These are phyloP conservation scores for Toxostoma redivivum DNA, from an alignment of 2,113 vertebrate genomes.

Conservation along the genomic window DNA sequence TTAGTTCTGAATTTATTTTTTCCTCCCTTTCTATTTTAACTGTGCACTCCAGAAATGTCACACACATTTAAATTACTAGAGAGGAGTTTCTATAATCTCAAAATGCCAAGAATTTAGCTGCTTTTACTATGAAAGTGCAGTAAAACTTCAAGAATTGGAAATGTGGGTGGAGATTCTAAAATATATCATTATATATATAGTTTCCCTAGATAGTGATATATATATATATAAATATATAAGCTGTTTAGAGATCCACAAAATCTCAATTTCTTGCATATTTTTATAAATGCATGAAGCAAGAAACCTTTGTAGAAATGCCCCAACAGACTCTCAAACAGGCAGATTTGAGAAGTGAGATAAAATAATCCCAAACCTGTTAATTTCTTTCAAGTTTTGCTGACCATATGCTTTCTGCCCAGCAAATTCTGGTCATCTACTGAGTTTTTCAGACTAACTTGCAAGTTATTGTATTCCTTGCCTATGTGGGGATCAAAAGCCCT, in stretches of 20 bases:
- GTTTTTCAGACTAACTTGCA: neutral
- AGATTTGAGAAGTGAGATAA: neutral
- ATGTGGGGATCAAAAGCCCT: neutral
- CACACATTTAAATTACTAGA: neutral
- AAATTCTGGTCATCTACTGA: neutral
- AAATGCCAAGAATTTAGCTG: neutral
- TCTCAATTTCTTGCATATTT: neutral
- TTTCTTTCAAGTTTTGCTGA: neutral
- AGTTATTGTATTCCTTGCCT: neutral
- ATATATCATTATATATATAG: neutral
- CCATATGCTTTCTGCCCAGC: neutral
- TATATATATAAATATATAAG: neutral
- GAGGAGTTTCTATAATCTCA: neutral
- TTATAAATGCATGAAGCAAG: neutral
- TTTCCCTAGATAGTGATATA: too few relatives aligned
- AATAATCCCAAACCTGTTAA: neutral
- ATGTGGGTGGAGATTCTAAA: neutral
- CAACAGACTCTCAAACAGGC: neutral
- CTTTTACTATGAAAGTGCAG: neutral
- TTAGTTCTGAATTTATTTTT: neutral
- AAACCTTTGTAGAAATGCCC: neutral
- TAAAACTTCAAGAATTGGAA: neutral
- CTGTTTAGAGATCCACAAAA: neutral
- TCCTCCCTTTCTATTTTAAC: neutral
- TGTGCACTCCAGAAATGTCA: neutral